Percentiles rank a stretch among this genome's conserved stretches.
Evolutionary conservation across 2,888 invertebrate species (phyloP).

Genomic region (Eristalis pertinax): DNA sequence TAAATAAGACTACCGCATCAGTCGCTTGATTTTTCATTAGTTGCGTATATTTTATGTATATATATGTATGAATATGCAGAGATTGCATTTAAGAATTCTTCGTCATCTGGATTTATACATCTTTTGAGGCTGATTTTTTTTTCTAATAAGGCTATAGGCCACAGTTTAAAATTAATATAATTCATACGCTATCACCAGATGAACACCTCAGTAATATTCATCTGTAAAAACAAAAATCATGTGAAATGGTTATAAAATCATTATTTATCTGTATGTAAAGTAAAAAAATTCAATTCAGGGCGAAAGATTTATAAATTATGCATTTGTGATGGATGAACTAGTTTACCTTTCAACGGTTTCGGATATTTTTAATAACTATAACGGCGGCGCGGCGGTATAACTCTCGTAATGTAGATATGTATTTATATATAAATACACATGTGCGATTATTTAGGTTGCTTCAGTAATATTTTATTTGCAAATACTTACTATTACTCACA

Average conservation of each 20-base stretch:
- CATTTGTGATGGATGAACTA: conserved; percentile 2
- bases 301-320: conserved; percentile 5
- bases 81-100: not conserved
- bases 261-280: not conserved
- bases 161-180: conserved; percentile 70
- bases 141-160: conserved; percentile 36
- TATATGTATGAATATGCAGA: not conserved
- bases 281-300: not conserved
- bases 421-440: not conserved
- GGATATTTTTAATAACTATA: not conserved
- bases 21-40: conserved; percentile 4
- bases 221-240: conserved; percentile 43
- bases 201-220: conserved; percentile 65
- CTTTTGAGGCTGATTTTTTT: not conserved
- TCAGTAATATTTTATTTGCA: not conserved
- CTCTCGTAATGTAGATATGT: not conserved
- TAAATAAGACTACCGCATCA: conserved; percentile 43
- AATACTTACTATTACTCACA: conserved; percentile 55
- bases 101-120: conserved; percentile 12
- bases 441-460: too few relatives aligned
- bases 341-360: not conserved
- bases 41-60: not conserved
- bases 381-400: not conserved
- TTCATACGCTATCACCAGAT: conserved; percentile 63
- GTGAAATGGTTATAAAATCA: not conserved